These are phyloP conservation scores for Drosophila yooni DNA, from an alignment of 2,888 invertebrate genomes.

Conservation along the genomic window DNA sequence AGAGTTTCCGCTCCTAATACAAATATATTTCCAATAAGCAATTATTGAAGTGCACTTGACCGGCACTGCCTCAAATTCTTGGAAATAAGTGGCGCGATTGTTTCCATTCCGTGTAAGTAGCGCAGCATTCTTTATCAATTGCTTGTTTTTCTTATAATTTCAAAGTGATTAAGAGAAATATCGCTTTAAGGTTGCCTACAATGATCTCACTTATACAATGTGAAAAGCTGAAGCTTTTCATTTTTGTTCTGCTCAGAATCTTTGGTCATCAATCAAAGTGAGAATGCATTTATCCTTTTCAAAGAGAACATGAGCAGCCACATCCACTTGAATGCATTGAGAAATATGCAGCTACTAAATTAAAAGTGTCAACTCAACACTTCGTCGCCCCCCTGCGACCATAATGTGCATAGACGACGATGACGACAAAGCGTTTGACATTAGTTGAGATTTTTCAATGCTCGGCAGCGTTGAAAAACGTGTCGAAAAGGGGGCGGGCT, in stretches of 20 bases:
- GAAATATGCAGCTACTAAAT: conserved; percentile 70
- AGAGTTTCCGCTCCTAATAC: not conserved
- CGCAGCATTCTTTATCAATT: not conserved
- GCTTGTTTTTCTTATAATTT: conserved; percentile 10
- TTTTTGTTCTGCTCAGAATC: conserved; percentile 24
- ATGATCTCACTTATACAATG: conserved; percentile 6
- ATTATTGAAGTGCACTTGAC: not conserved
- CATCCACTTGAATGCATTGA: conserved; percentile 53
- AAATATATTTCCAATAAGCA: not conserved
- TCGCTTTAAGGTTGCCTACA: not conserved
- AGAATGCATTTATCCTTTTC: conserved; percentile 51
- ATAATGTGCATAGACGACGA: conserved; percentile 26
- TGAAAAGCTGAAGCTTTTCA: conserved; percentile 31
- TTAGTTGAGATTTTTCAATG: conserved; percentile 76
- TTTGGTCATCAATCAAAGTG: conserved; percentile 42
- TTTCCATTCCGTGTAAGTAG: not conserved
- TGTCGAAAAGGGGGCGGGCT: conserved; percentile 45
- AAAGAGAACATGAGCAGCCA: conserved; percentile 7
- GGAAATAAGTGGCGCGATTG: conserved; percentile 16
- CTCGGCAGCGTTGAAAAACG: conserved; percentile 36
- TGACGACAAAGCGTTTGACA: conserved; percentile 73
- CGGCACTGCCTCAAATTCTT: not conserved
- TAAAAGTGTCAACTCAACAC: conserved; percentile 53
- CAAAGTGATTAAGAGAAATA: conserved; percentile 7
- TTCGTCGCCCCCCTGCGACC: not conserved